Evolutionary conservation across 2,888 invertebrate genomes (phyloP), one percentile per base, ranked within the genome.

Genomic region (Tachina grossa): DNA sequence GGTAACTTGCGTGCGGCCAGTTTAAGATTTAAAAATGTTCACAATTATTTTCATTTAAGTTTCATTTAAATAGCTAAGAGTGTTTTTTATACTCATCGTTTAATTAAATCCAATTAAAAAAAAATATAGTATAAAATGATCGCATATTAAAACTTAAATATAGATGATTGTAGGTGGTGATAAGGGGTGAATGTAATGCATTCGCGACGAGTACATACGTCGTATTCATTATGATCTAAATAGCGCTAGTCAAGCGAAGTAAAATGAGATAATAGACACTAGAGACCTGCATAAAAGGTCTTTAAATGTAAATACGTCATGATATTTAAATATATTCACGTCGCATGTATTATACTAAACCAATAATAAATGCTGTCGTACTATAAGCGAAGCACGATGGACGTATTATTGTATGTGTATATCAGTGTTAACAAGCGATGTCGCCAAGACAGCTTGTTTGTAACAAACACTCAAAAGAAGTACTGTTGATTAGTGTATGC

Each of bases 41-140:
- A 14, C 16, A 16, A 9, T 45, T 55, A 43, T 65, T 16, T n/a
- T 69, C 10, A 69, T 53, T 63, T 77, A 39, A 10, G 65, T 41
- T 76, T 43, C 49, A n/a, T 61, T 57, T 9, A 39, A 19, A 8
- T 31, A 31, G 6, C 31, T 31, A 66, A 57, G 31, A 66, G 49
- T 8, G 31, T 45, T 63, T 45, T n/a, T 45, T 43, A 43, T 49
- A 57, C 77, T 83, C 72, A 53, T 72, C 51, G 43, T 77, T 72
- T 66, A 53, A 75, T 72, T 66, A 66, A 43, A 59, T 59, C 45
- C 68, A 78, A 71, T 63, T 77, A 51, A 10, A 22, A 69, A 45
- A 61, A 61, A 69, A 45, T 55, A 61, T 61, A 43, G 10, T 49
- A 69, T 16, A 19, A 76, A 71, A 65, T 43, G 31, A 57, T 57